Conservation (phyloP, 2,113 vertebrate genomes). For the Bufo gargarizans region DNA sequence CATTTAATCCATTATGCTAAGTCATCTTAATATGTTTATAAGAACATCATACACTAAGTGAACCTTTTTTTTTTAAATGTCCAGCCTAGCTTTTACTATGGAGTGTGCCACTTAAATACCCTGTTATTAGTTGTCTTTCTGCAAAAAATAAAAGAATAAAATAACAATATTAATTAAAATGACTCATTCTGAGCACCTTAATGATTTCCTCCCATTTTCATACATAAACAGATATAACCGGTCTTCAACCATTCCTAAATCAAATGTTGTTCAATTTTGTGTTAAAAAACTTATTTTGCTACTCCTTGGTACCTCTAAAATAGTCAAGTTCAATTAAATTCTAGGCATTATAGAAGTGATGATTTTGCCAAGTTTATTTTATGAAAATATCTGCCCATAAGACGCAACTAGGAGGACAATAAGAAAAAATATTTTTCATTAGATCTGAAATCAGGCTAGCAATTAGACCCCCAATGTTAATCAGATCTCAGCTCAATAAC, state of each 20-base stretch:
- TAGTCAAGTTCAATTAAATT: too few species aligned
- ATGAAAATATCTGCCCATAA: too few species aligned
- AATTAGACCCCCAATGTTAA: too few species aligned
- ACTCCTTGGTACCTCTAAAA: too few species aligned
- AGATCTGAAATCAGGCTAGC: too few species aligned
- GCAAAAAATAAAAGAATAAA: not conserved
- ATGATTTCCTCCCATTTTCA: not conserved
- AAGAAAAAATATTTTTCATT: too few species aligned
- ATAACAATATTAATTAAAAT: not conserved
- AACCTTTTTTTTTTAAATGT: not conserved
- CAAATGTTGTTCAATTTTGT: not conserved
- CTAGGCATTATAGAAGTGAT: too few species aligned
- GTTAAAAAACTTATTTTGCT: too few species aligned
- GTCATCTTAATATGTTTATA: not conserved
- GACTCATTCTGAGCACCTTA: not conserved
- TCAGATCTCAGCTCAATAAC: too few species aligned
- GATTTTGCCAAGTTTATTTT: too few species aligned
- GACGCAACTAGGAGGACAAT: too few species aligned
- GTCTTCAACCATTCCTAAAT: not conserved
- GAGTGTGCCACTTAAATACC: not conserved
- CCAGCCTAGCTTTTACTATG: not conserved
- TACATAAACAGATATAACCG: not conserved
- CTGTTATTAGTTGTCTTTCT: not conserved
- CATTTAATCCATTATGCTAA: slow-evolving; percentile 11
- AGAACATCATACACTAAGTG: not conserved